These are phyloP conservation scores for Enteromius paludinosus DNA, from an alignment of 2,797 vertebrate species.

Conservation along the genomic window DNA sequence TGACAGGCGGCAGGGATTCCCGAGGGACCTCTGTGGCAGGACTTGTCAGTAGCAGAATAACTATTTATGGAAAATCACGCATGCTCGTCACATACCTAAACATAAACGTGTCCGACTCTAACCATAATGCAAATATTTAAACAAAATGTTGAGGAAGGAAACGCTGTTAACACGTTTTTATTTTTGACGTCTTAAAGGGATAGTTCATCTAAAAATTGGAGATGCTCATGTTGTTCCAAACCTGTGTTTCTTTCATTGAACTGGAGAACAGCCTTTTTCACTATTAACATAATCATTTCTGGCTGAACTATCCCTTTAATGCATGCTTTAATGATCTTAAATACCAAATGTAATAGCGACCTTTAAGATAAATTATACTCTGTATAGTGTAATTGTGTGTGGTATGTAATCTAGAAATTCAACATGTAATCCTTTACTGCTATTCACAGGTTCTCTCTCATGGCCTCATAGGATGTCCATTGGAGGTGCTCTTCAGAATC, in stretches of 20 bases:
- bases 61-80: background rate
- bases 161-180: background rate
- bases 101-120: background rate
- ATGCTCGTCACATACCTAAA: background rate
- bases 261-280: background rate
- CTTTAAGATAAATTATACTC: background rate
- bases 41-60: background rate
- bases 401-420: background rate
- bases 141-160: background rate
- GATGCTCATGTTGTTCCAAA: background rate
- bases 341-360: background rate
- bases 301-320: no score
- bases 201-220: background rate
- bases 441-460: background rate
- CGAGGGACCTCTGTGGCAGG: background rate
- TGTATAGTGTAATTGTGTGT: background rate
- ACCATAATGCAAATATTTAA: background rate
- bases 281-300: background rate
- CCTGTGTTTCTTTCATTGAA: background rate
- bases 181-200: conserved; percentile 5
- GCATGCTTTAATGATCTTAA: background rate
- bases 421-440: background rate
- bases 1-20: background rate
- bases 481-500: background rate
- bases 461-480: background rate